A percentile compares a stretch with the other conserved stretches of the same genome.
Evolutionary conservation across 2,888 invertebrate genomes (phyloP).

Genomic region (Macrosiphum euphorbiae): DNA sequence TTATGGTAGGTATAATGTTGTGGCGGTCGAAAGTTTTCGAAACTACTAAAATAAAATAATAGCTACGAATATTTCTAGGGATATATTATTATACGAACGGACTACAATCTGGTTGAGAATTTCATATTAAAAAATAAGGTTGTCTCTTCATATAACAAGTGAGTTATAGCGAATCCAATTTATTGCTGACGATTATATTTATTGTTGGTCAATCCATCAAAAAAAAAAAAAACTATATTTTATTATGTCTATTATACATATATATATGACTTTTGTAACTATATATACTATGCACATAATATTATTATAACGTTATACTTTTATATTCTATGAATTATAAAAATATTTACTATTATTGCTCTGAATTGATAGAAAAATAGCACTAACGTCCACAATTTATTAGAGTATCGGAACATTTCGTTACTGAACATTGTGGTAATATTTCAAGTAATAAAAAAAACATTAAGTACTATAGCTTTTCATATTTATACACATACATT

Average conservation of each 20-base stretch:
- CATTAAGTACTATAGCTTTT: constrained; percentile 14
- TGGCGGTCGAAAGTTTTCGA: background rate
- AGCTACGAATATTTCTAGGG: background rate
- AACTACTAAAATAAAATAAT: background rate
- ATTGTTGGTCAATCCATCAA: constrained; percentile 16
- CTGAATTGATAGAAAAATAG: constrained; percentile 32
- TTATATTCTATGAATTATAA: constrained; percentile 29
- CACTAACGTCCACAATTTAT: constrained; percentile 24
- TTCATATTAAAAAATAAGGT: background rate
- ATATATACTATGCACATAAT: constrained; percentile 38
- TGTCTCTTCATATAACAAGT: background rate
- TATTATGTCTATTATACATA: background rate
- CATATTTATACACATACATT: background rate
- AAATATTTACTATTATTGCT: constrained; percentile 38
- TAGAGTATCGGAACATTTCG: background rate
- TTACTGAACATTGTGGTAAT: constrained; percentile 17
- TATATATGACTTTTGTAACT: background rate
- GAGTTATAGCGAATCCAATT: background rate
- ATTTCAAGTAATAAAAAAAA: constrained; percentile 4
- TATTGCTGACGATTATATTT: background rate
- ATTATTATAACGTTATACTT: background rate
- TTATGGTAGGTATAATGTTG: background rate
- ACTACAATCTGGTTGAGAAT: background rate
- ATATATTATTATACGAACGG: background rate
- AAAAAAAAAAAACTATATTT: background rate